Evolutionary conservation across 1,140 invertebrate genomes (phyloP), one percentile per base, ranked within the genome.

Genomic region (Vanessa tameamea): DNA sequence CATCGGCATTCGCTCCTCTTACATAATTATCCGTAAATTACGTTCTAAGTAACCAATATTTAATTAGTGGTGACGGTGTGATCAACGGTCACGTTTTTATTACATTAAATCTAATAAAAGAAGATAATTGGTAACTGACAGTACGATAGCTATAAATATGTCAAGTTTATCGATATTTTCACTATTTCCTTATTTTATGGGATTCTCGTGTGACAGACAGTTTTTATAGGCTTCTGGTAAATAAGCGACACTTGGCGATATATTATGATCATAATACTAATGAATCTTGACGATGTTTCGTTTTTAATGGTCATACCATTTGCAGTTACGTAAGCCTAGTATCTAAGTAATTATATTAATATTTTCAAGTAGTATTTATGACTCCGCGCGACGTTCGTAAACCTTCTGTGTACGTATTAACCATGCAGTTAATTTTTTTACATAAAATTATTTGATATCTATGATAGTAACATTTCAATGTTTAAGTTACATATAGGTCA

Each of bases 151-250:
- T 53, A 73, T 79, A 79, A 79, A 79, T 79, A 66, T 77, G 69
- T 63, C 57, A 16, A 72, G 72, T 79, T 79, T 77, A 79, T 72
- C 75, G 69, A 79, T 70, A 79, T 72, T 74, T 74, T 69, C 69
- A 65, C 72, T 69, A 76, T 73, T 74, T 63, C 72, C 66, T 47
- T 23, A 63, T 74, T 72, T 76, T 77, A 77, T 71, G 51, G 65
- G 61, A 31, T 13, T 31, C 15, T 31, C 55, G 59, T 72, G 26
- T 63, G 69, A 69, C 51, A 61, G 50, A 66, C 67, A 59, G 66
- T 47, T 78, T 76, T 76, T 76, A 75, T 78, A 73, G 47, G 31
- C 57, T 57, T 47, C 43, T 69, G 57, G 68, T 69, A 63, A 69
- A 69, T 69, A 69, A 50, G n/a, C n/a, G 57, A 47, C 15, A 69